phyloP scores from a whole-genome alignment of 2,888 invertebrate genomes.

The Oscheius onirici region DNA sequence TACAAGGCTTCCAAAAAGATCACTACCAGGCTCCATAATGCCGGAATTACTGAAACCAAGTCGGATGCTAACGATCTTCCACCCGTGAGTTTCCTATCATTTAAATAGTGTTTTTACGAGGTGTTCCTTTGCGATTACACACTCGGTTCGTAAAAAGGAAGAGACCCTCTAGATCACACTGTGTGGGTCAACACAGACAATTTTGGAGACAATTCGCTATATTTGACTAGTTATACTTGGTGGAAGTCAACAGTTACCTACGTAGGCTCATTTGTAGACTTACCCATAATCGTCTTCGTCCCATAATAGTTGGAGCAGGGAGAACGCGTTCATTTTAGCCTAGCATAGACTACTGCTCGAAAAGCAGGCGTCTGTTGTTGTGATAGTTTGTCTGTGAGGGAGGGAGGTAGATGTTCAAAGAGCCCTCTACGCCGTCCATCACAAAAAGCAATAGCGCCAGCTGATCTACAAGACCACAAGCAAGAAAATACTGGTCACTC shows the following conservation, averaged over 20 bases:
- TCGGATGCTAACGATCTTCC: conserved; percentile 60
- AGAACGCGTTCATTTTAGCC: neutral
- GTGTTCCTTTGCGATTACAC: too few relatives aligned
- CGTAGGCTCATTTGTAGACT: neutral
- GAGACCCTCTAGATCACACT: too few relatives aligned
- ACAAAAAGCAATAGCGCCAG: conserved; percentile 14
- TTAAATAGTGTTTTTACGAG: too few relatives aligned
- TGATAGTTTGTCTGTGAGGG: conserved; percentile 27
- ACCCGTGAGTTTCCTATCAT: conserved; percentile 36
- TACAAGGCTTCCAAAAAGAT: conserved; percentile 63
- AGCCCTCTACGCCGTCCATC: conserved; percentile 6
- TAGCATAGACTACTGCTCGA: conserved; percentile 13
- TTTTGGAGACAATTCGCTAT: too few relatives aligned
- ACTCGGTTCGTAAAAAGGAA: too few relatives aligned
- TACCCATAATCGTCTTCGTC: neutral
- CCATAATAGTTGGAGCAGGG: neutral
- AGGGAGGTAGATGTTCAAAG: conserved; percentile 6
- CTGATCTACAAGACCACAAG: conserved; percentile 18
- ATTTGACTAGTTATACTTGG: neutral
- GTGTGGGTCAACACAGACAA: too few relatives aligned
- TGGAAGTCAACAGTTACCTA: neutral
- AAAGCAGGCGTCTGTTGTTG: conserved; percentile 29
- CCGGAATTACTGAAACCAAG: conserved; percentile 38
- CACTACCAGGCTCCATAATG: conserved; percentile 41
- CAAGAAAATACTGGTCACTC: neutral